These are phyloP conservation scores for Callorhinus ursinus DNA, from an alignment of 2,113 vertebrate species.

Conservation along the genomic window DNA sequence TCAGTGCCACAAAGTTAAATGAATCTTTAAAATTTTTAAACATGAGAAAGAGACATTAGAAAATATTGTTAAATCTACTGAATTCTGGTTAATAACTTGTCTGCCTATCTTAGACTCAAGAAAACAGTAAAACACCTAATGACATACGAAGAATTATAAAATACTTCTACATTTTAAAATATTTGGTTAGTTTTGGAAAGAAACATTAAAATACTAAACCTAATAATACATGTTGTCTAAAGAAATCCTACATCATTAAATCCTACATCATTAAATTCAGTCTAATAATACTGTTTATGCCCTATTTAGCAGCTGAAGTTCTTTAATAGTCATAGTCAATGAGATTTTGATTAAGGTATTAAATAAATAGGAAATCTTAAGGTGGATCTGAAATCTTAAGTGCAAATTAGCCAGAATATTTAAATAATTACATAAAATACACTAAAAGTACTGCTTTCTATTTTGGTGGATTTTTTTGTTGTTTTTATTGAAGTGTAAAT, in stretches of 20 bases:
- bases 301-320: background rate
- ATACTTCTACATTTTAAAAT: slow-evolving; percentile 26
- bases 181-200: background rate
- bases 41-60: background rate
- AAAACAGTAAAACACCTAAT: slow-evolving; percentile 5
- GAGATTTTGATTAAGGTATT: slow-evolving; percentile 37
- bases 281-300: background rate
- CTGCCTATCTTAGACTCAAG: background rate
- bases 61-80: background rate
- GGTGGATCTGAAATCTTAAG: slow-evolving; percentile 13
- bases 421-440: slow-evolving; percentile 7
- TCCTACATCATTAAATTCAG: background rate
- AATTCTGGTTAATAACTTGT: slow-evolving; percentile 6
- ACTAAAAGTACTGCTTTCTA: background rate
- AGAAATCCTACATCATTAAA: background rate
- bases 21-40: background rate
- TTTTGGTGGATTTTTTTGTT: background rate
- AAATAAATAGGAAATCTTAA: background rate
- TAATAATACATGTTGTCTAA: background rate
- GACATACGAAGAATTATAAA: background rate
- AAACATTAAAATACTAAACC: background rate
- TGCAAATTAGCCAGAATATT: background rate
- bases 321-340: background rate
- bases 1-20: background rate
- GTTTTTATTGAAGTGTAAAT: slow-evolving; percentile 26